Conservation (phyloP, 1,140 invertebrate species). For the Scaptodrosophila lebanonensis region DNA sequence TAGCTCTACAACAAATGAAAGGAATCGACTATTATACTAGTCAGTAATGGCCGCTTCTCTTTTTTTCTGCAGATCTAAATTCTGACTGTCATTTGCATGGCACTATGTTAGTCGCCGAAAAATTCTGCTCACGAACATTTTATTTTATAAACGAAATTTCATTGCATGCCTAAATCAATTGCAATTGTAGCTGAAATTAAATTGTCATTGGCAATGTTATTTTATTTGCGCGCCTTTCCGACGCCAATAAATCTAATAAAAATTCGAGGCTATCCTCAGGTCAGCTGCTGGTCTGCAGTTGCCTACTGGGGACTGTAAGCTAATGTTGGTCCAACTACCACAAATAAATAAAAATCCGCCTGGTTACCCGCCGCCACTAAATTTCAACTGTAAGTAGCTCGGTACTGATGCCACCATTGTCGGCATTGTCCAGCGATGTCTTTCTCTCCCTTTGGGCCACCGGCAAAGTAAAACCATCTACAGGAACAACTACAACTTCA, state of each 20-base stretch:
- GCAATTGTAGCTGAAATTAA: conserved; percentile 40
- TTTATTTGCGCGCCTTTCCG: conserved; percentile 60
- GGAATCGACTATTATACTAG: too few relatives aligned
- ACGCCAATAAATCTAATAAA: conserved; percentile 45
- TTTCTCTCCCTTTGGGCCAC: conserved; percentile 15
- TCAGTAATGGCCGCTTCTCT: too few relatives aligned
- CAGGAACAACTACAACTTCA: conserved; percentile 52
- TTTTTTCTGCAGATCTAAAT: too few relatives aligned
- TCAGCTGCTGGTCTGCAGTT: conserved; percentile 11
- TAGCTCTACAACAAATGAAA: too few relatives aligned
- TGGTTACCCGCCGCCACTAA: too few relatives aligned
- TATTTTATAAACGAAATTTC: conserved; percentile 32
- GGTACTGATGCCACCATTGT: too few relatives aligned
- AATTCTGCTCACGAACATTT: conserved; percentile 19
- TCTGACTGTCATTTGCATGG: background rate
- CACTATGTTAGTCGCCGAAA: conserved; percentile 6
- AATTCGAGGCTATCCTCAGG: too few relatives aligned
- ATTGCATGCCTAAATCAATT: conserved; percentile 46
- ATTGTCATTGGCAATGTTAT: conserved; percentile 64
- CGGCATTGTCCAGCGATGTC: conserved; percentile 29
- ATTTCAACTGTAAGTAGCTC: too few relatives aligned
- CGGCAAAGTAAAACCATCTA: conserved; percentile 29
- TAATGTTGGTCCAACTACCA: too few relatives aligned
- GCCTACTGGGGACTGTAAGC: too few relatives aligned
- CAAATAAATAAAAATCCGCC: too few relatives aligned